Conservation (phyloP, 1,140 invertebrate genomes). For the Melanaphis sacchari region DNA sequence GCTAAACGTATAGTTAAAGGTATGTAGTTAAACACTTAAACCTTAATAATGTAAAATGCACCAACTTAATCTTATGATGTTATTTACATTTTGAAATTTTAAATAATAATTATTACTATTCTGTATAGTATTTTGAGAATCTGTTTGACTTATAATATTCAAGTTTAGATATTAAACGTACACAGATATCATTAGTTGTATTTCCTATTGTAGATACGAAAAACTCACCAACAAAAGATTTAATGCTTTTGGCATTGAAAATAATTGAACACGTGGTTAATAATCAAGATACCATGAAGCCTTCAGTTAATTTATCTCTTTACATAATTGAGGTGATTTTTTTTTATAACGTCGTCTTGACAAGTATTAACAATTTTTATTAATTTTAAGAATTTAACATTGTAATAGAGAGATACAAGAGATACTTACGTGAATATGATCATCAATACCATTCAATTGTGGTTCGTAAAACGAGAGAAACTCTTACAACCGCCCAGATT, state of each 20-base stretch:
- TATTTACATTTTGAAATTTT: background rate
- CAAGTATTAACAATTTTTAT: background rate
- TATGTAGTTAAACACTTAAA: conserved; percentile 59
- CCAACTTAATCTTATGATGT: background rate
- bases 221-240: conserved; percentile 74
- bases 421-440: conserved; percentile 88
- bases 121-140: background rate
- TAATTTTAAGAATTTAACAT: conserved; percentile 51
- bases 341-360: background rate
- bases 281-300: conserved; percentile 77
- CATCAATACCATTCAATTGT: conserved; percentile 87
- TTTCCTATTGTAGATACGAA: conserved; percentile 73
- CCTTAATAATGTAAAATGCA: background rate
- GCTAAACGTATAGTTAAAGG: conserved; percentile 76
- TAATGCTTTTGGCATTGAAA: conserved; percentile 85
- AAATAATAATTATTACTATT: background rate
- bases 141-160: background rate
- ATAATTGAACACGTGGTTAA: conserved; percentile 81
- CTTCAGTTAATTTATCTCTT: conserved; percentile 82
- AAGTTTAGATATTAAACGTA: background rate
- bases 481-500: conserved; percentile 63
- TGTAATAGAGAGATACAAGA: conserved; percentile 76
- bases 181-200: background rate
- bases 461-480: conserved; percentile 84
- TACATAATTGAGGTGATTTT: conserved; percentile 76